Evolutionary conservation across 2,888 invertebrate genomes (phyloP).

Genomic region (Anarsia innoxiella): DNA sequence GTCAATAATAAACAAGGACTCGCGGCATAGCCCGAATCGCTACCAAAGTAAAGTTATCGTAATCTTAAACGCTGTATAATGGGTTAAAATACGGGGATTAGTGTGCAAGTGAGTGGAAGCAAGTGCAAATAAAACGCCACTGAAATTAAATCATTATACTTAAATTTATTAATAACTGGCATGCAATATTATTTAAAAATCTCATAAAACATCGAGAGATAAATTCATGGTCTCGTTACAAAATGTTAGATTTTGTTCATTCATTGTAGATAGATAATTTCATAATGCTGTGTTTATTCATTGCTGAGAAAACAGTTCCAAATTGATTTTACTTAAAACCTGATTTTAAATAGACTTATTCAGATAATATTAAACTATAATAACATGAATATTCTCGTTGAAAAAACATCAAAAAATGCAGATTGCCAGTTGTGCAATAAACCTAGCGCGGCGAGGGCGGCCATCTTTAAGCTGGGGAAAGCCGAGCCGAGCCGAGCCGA

Average conservation of each 20-base stretch:
- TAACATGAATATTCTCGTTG: conserved; percentile 66
- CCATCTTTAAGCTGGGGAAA: too few species aligned
- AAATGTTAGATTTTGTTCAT: conserved; percentile 56
- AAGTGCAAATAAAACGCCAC: conserved; percentile 51
- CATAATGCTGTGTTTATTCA: conserved; percentile 59
- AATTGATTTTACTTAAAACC: conserved; percentile 70
- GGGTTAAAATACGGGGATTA: too few species aligned
- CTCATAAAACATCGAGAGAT: conserved; percentile 63
- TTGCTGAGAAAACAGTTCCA: conserved; percentile 67
- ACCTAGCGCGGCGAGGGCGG: conserved; percentile 24
- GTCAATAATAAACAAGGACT: too few species aligned
- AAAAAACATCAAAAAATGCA: conserved; percentile 71
- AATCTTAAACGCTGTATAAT: too few species aligned
- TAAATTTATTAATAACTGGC: conserved; percentile 72
- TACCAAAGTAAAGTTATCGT: too few species aligned
- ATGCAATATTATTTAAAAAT: conserved; percentile 65
- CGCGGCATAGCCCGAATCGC: too few species aligned
- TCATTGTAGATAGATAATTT: conserved; percentile 50
- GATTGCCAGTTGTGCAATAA: conserved; percentile 53
- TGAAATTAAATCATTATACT: conserved; percentile 63
- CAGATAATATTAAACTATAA: conserved; percentile 62
- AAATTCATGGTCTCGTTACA: conserved; percentile 61
- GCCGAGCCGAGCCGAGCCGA: too few species aligned
- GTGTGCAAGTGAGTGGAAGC: conserved; percentile 18
- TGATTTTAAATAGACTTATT: conserved; percentile 69